phyloP scores from a whole-genome alignment of 2,797 vertebrate genomes.

The Ciconia nigra region DNA sequence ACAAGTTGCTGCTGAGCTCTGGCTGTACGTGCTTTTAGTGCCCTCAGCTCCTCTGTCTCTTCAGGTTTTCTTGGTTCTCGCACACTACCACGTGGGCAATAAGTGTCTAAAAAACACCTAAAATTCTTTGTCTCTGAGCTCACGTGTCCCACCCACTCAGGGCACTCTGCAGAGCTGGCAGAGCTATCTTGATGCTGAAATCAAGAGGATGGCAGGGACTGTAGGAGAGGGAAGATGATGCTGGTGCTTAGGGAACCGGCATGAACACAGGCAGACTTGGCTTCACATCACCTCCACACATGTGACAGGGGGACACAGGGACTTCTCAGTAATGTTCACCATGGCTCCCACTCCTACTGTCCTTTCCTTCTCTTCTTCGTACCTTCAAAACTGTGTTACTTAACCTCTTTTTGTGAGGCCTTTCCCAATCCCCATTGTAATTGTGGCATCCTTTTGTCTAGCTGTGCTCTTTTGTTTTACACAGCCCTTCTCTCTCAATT shows the following conservation, averaged over 20 bases:
- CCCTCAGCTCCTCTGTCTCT: background rate
- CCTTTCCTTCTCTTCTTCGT: background rate
- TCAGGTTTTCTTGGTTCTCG: background rate
- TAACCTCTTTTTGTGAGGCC: background rate
- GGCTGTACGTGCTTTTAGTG: rapidly evolving
- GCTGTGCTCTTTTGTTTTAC: background rate
- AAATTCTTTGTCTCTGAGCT: background rate
- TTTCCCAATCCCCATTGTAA: background rate
- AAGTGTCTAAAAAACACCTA: background rate
- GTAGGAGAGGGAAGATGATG: background rate
- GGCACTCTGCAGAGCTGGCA: background rate
- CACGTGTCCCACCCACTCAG: background rate
- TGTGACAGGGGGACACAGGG: no score
- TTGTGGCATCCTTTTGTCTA: background rate
- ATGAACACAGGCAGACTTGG: background rate
- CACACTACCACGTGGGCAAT: background rate
- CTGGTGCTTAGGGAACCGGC: background rate
- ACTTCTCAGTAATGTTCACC: background rate
- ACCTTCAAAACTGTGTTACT: background rate
- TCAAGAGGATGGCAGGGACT: background rate
- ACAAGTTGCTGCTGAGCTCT: background rate
- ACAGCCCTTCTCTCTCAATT: background rate
- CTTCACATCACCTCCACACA: background rate
- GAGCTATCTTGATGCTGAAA: background rate
- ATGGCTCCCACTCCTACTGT: background rate